Percentiles rank a stretch among this genome's conserved stretches.
Evolutionary conservation across 2,113 vertebrate genomes (phyloP).

Genomic region (Hippocampus comes): DNA sequence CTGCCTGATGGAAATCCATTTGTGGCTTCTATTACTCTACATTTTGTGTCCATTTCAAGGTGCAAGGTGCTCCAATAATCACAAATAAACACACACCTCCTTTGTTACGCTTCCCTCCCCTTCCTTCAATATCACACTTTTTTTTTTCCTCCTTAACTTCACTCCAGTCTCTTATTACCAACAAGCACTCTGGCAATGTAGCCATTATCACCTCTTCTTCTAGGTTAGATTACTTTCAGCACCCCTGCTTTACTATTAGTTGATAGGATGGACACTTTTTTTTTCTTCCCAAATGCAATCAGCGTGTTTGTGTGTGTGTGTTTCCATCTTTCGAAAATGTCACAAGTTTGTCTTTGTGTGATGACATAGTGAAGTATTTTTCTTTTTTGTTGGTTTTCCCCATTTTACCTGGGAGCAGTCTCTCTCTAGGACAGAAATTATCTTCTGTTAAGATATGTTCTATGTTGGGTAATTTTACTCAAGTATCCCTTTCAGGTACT

Average conservation of each 20-base stretch:
- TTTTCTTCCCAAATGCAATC: neutral
- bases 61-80: constrained; percentile 48
- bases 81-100: constrained; percentile 45
- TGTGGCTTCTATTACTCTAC: constrained; percentile 18
- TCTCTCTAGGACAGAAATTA: neutral
- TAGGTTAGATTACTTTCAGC: constrained; percentile 68
- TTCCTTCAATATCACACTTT: constrained; percentile 67
- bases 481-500: neutral
- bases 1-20: constrained; percentile 18
- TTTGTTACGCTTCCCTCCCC: constrained; percentile 35
- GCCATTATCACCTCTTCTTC: constrained; percentile 66
- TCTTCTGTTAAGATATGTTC: neutral
- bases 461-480: neutral
- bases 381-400: neutral
- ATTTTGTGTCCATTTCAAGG: constrained; percentile 30
- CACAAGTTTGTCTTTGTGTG: neutral
- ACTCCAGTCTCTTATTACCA: constrained; percentile 67
- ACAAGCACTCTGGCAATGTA: constrained; percentile 59
- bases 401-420: neutral
- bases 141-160: constrained; percentile 70
- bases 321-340: neutral
- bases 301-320: neutral
- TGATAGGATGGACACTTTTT: constrained; percentile 3
- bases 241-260: constrained; percentile 46
- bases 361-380: neutral